phyloP scores from a whole-genome alignment of 2,888 invertebrate genomes.

The Ectemnius lituratus region DNA sequence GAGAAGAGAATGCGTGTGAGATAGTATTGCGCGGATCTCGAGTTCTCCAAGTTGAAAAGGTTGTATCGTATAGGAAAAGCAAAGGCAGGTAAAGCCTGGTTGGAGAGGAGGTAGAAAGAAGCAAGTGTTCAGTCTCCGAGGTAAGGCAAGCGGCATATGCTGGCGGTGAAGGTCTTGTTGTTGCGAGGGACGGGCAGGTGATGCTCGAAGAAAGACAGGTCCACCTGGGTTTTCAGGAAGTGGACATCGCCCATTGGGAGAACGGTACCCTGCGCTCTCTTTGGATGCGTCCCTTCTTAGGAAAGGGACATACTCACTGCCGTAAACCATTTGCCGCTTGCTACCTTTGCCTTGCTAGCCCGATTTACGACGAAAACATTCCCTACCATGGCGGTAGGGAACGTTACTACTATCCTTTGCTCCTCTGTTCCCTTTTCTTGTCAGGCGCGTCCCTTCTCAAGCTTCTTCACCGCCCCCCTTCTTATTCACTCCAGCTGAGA shows the following conservation, averaged over 20 bases:
- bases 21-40: not conserved
- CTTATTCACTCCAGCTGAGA: not conserved
- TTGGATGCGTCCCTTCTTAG: constrained; percentile 28
- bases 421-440: not conserved
- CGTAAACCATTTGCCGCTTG: constrained; percentile 25
- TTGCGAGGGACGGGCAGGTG: constrained; percentile 50
- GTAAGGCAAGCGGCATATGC: constrained; percentile 8
- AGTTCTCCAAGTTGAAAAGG: not conserved
- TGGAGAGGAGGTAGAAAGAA: not conserved
- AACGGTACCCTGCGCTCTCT: constrained; percentile 42
- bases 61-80: not conserved
- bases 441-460: constrained; percentile 6
- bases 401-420: not conserved
- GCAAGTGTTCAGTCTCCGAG: not conserved
- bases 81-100: not conserved
- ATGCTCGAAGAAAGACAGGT: constrained; percentile 48
- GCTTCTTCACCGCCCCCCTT: not conserved
- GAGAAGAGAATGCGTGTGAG: not conserved
- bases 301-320: constrained; percentile 21
- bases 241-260: constrained; percentile 40
- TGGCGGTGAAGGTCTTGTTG: constrained; percentile 33
- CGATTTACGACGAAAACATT: constrained; percentile 17
- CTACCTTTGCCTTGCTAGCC: constrained; percentile 3
- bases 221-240: constrained; percentile 59
- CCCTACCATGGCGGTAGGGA: not conserved